phyloP scores from a whole-genome alignment of 2,113 vertebrate genomes.

The Ageneiosus marmoratus region DNA sequence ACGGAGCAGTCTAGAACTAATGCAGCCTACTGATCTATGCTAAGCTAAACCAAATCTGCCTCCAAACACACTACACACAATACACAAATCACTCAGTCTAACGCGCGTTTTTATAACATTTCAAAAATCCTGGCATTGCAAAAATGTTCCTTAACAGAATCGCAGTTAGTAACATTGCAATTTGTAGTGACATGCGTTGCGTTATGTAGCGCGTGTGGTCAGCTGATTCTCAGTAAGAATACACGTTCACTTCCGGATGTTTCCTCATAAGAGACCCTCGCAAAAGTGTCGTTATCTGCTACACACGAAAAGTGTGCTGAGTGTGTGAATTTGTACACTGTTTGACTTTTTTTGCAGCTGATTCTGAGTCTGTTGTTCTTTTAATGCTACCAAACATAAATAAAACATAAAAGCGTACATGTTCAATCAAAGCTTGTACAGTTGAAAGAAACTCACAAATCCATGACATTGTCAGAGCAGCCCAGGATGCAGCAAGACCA shows the following conservation, averaged over 20 bases:
- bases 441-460: neutral
- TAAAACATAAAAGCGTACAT: neutral
- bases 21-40: neutral
- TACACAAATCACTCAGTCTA: neutral
- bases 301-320: conserved; percentile 5
- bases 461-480: neutral
- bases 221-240: conserved; percentile 63
- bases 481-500: conserved; percentile 46
- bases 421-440: neutral
- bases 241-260: conserved; percentile 59
- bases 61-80: neutral
- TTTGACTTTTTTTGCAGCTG: neutral
- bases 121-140: neutral
- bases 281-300: neutral
- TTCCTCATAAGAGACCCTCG: neutral
- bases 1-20: neutral
- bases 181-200: conserved; percentile 12
- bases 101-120: neutral
- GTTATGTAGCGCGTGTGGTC: conserved; percentile 50
- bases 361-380: neutral
- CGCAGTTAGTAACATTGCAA: conserved; percentile 9
- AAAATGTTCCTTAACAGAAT: neutral
- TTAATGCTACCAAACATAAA: too few species aligned
- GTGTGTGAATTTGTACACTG: neutral
- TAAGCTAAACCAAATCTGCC: neutral